A percentile compares a stretch with the other conserved stretches of the same genome.
Conservation (phyloP, 2,888 invertebrate species). For the Chrysolina americana region DNA sequence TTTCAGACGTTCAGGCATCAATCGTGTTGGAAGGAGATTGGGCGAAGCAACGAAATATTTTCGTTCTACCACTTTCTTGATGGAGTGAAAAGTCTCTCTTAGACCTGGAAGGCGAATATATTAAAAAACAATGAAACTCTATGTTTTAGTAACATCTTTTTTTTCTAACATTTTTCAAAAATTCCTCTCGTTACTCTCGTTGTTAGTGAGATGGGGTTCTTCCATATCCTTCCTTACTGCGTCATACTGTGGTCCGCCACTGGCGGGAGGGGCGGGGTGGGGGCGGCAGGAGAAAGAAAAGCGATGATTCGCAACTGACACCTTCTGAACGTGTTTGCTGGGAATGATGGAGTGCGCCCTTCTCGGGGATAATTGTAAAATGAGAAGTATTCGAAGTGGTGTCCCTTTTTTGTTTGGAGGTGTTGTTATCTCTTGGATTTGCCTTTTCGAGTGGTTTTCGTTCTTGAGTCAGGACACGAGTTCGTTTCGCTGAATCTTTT, state of each 20-base stretch:
- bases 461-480: background rate
- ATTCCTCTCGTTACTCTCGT: too few species aligned
- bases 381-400: slow-evolving; percentile 2
- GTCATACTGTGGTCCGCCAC: background rate
- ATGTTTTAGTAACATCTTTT: too few species aligned
- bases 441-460: background rate
- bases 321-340: slow-evolving; percentile 11
- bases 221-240: too few species aligned
- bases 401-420: background rate
- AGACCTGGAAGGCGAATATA: too few species aligned
- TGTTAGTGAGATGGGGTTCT: too few species aligned
- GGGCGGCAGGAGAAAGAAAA: background rate
- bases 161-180: too few species aligned
- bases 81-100: too few species aligned
- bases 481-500: background rate
- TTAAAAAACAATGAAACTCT: too few species aligned
- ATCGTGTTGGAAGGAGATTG: too few species aligned
- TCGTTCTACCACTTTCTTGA: too few species aligned
- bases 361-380: slow-evolving; percentile 10
- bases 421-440: slow-evolving; percentile 1
- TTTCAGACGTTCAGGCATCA: too few species aligned
- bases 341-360: background rate
- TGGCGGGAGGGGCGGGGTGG: background rate
- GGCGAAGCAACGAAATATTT: too few species aligned
- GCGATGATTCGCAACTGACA: slow-evolving; percentile 12